Conservation (phyloP, 2,113 vertebrate species). For the Mystacornis crossleyi region DNA sequence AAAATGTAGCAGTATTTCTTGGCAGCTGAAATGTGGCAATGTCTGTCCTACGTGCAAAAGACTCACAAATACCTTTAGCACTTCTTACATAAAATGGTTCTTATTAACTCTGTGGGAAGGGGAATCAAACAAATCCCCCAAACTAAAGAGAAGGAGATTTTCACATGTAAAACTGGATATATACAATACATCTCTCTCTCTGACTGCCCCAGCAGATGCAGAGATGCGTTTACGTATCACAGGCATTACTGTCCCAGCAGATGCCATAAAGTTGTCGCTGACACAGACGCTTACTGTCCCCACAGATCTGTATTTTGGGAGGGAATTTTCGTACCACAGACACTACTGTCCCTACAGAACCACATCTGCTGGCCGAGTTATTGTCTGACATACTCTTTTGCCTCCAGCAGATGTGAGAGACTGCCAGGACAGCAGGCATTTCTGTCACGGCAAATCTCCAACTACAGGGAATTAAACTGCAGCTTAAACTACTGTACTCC, state of each 20-base stretch:
- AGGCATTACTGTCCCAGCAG: slow-evolving; percentile 64
- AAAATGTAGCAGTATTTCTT: slow-evolving; percentile 58
- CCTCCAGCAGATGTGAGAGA: slow-evolving; percentile 38
- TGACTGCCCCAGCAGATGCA: slow-evolving; percentile 53
- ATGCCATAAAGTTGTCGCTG: slow-evolving; percentile 22
- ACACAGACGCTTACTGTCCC: slow-evolving; percentile 71
- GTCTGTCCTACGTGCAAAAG: not conserved
- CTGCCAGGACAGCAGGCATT: slow-evolving; percentile 29
- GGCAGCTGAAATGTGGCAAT: slow-evolving; percentile 39
- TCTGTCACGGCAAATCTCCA: slow-evolving; percentile 35
- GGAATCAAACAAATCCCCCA: not conserved
- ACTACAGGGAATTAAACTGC: slow-evolving; percentile 29
- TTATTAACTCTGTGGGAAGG: slow-evolving; percentile 15
- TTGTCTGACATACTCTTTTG: not conserved
- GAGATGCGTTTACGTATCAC: slow-evolving; percentile 32
- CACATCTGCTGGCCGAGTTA: slow-evolving; percentile 60
- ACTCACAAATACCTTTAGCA: not conserved
- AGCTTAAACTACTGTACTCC: not conserved
- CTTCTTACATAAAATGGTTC: not conserved
- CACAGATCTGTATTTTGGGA: slow-evolving; percentile 11
- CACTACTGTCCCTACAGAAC: slow-evolving; percentile 58
- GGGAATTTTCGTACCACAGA: slow-evolving; percentile 53
- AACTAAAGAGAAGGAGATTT: slow-evolving; percentile 21
- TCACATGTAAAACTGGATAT: slow-evolving; percentile 10
- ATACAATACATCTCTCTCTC: slow-evolving; percentile 60